Percentiles rank a stretch among this genome's conserved stretches.
phyloP scores from a whole-genome alignment of 2,888 invertebrate genomes.

The Lasioglossum oenotherae region DNA sequence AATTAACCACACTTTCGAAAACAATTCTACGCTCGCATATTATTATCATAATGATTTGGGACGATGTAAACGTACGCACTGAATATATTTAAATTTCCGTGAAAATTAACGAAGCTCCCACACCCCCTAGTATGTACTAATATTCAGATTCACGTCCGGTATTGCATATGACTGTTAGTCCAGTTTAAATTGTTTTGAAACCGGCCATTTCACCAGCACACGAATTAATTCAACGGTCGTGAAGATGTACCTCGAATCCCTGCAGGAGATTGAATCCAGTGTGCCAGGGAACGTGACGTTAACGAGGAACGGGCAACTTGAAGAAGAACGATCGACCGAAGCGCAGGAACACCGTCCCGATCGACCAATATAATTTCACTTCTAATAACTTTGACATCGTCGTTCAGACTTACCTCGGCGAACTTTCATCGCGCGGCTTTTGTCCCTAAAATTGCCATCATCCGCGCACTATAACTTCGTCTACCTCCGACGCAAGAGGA shows the following conservation, averaged over 20 bases:
- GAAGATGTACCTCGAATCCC: neutral
- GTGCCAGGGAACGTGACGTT: neutral
- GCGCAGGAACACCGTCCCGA: constrained; percentile 7
- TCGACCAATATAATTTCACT: constrained; percentile 20
- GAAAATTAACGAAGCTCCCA: neutral
- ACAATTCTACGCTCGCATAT: neutral
- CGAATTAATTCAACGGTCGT: neutral
- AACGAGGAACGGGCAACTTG: constrained; percentile 7
- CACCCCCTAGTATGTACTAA: neutral
- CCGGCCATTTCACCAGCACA: neutral
- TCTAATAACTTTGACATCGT: constrained; percentile 17
- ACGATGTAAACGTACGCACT: neutral
- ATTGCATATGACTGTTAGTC: neutral
- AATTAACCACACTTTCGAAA: constrained; percentile 5
- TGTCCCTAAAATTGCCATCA: constrained; percentile 16
- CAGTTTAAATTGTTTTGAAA: constrained; percentile 4
- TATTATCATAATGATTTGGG: neutral
- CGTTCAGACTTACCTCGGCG: constrained; percentile 16
- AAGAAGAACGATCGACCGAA: neutral
- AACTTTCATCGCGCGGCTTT: constrained; percentile 12
- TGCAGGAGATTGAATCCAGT: neutral
- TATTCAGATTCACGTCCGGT: neutral
- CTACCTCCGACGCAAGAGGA: neutral
- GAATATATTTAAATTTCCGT: constrained; percentile 10
- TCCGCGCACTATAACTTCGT: neutral